Conservation (phyloP, 2,113 vertebrate species). For the Butastur rufipennis region DNA sequence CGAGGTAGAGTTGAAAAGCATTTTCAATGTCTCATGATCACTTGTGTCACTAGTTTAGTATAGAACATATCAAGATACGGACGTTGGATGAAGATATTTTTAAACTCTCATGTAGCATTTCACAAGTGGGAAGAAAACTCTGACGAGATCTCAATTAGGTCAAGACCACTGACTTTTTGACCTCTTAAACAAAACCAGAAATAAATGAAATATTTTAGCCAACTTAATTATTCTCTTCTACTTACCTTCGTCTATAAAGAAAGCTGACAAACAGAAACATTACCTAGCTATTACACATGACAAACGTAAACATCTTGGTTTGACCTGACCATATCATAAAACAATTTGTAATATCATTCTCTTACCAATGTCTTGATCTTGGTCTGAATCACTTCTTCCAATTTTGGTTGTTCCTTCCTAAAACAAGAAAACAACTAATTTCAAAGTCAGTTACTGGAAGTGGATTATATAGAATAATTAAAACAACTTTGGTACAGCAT, state of each 20-base stretch:
- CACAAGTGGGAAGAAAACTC: background rate
- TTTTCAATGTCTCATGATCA: background rate
- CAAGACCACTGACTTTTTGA: background rate
- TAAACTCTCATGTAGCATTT: background rate
- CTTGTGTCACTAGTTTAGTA: background rate
- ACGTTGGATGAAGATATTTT: background rate
- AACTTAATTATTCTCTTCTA: background rate
- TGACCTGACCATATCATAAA: background rate
- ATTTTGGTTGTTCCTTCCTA: conserved; percentile 94
- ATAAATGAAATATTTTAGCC: background rate
- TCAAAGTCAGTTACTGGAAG: background rate
- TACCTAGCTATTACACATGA: background rate
- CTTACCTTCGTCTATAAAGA: background rate
- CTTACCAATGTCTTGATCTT: conserved; percentile 92
- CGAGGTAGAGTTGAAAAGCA: background rate
- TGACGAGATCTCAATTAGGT: background rate
- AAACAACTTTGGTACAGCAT: background rate
- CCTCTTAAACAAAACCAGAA: background rate
- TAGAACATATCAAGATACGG: background rate
- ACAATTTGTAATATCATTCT: background rate
- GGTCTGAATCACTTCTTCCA: conserved; percentile 82
- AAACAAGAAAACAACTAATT: background rate
- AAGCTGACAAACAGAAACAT: background rate
- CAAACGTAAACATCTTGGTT: background rate
- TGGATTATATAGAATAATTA: background rate